Base-by-base conservation (phyloP, 2,797 vertebrate genomes). In the Columba guinea region DNA sequence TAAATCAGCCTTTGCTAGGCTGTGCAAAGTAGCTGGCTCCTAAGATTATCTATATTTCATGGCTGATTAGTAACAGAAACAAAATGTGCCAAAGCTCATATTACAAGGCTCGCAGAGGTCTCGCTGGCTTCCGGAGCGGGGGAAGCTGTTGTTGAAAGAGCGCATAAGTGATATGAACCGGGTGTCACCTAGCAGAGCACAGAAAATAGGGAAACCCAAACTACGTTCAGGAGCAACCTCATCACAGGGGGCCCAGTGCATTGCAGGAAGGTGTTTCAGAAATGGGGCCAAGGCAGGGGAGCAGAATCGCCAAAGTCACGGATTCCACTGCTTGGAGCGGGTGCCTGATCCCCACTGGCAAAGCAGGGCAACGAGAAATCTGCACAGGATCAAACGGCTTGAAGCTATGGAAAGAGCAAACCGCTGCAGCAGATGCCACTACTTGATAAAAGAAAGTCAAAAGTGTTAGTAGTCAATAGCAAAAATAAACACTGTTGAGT, bases 101-200 rank as follows among this genome's bases (percentile, higher is more conserved):
- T 17, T 13, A 20, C 32, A 5, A 4, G 64, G 67, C 59, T 48
- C 4, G 44, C 44, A 9, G 63, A 48, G 53, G 17, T 13, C 74
- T 46, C 3, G 2, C 13, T 2, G 0, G 7, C n/a, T 7, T 37
- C 32, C 18, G 2, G 37, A 30, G 63, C 62, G 18, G 39, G 46
- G 48, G 63, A 68, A 27, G 70, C 63, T 23, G 13, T 5, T 35
- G 70, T 13, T 24, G 5, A 12, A 26, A 22, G 16, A 21, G 34
- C 18, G 0, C 17, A 1, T 6, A 12, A 14, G 10, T 5, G 39
- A 3, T 14, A 23, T 0, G 11, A 20, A 8, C 21, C 4, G 32
- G 9, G 19, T 13, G 28, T 18, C 46, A 12, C 23, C 1, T 14
- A 37, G 28, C 30, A 5, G 34, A 23, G 60, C 37, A 2, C 21